Evolutionary conservation across 2,113 vertebrate species (phyloP).

Genomic region (Lucifuga dentata): DNA sequence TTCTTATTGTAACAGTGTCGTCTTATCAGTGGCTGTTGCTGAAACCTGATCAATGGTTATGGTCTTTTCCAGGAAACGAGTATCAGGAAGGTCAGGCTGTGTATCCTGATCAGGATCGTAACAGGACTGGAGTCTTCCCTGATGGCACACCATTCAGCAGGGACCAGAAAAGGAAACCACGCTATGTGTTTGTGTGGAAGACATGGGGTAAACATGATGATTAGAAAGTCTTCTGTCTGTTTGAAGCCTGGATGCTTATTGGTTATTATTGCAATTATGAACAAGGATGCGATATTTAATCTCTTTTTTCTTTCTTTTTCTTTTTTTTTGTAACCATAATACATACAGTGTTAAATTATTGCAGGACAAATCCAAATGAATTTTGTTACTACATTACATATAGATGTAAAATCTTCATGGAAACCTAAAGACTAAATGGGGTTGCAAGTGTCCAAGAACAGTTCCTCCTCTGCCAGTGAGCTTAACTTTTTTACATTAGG

Average conservation of each 20-base stretch:
- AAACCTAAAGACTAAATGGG: too few relatives aligned
- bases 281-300: too few relatives aligned
- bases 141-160: constrained; percentile 84
- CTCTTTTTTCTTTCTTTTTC: too few relatives aligned
- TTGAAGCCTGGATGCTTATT: not conserved
- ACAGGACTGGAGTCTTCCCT: constrained; percentile 83
- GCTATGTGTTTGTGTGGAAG: constrained; percentile 94
- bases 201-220: constrained; percentile 85
- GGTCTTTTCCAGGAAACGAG: constrained; percentile 80
- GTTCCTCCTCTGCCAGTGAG: too few relatives aligned
- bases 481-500: not conserved
- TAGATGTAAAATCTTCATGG: too few relatives aligned
- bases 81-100: constrained; percentile 85
- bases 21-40: not conserved
- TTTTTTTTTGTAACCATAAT: too few relatives aligned
- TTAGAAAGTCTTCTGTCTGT: not conserved
- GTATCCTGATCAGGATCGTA: constrained; percentile 81
- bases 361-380: too few relatives aligned
- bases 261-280: too few relatives aligned
- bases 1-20: not conserved
- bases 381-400: too few relatives aligned
- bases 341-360: too few relatives aligned
- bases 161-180: constrained; percentile 73
- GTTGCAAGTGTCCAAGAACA: too few relatives aligned
- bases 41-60: not conserved